Evolutionary conservation across 2,797 vertebrate species (phyloP).

Genomic region (Chaenodraco wilsoni): DNA sequence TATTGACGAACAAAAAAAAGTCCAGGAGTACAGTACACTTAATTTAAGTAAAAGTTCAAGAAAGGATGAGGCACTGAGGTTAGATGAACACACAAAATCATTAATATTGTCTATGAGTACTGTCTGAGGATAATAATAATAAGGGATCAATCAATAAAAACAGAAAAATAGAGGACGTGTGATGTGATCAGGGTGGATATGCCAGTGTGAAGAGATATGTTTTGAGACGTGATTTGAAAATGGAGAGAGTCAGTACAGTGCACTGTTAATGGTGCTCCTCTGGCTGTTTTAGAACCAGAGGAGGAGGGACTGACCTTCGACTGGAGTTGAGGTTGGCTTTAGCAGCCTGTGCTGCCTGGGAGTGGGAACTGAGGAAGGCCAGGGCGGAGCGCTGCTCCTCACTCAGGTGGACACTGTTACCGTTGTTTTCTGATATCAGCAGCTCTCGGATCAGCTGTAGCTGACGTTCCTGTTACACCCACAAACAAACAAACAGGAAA

Average conservation of each 20-base stretch:
- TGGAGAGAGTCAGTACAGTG: no score
- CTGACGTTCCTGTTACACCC: slow-evolving; percentile 87
- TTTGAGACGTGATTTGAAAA: no score
- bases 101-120: not conserved
- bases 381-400: slow-evolving; percentile 94
- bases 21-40: not conserved
- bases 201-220: no score
- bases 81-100: not conserved
- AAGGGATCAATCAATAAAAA: no score
- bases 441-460: slow-evolving; percentile 93
- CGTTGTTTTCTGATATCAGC: slow-evolving; percentile 88
- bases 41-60: not conserved
- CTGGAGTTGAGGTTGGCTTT: slow-evolving; percentile 82
- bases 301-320: slow-evolving; percentile 83
- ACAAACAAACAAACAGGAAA: slow-evolving; percentile 14
- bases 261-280: not conserved
- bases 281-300: not conserved
- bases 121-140: not conserved
- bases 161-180: no score
- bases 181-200: no score
- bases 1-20: not conserved
- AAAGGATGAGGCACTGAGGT: not conserved
- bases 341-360: slow-evolving; percentile 77
- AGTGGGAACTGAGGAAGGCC: slow-evolving; percentile 91
- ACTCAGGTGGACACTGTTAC: slow-evolving; percentile 90